These are phyloP conservation scores for Gastrophryne carolinensis DNA, from an alignment of 2,797 vertebrate species.

Conservation along the genomic window DNA sequence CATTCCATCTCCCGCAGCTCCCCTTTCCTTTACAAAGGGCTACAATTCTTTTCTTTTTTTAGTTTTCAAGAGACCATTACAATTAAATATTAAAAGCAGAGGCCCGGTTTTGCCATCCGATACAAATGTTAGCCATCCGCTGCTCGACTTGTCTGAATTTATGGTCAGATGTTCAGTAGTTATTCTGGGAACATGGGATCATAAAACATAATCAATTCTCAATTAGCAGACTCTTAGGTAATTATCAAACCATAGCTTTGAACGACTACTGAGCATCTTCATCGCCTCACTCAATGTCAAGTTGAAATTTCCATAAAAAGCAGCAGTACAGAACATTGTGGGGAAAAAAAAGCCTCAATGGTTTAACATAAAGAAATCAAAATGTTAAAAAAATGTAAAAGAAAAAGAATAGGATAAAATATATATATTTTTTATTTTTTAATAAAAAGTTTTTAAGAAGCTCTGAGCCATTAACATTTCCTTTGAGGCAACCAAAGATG, in stretches of 20 bases:
- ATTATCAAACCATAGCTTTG: constrained; percentile 32
- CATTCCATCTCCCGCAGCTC: background rate
- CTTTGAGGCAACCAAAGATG: too few species aligned
- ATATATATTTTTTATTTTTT: too few species aligned
- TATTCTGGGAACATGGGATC: constrained; percentile 60
- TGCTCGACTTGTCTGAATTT: constrained; percentile 43
- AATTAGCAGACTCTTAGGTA: constrained; percentile 54
- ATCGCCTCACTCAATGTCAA: constrained; percentile 46
- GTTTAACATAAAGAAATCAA: too few species aligned
- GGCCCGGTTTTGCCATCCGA: constrained; percentile 10
- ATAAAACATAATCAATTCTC: constrained; percentile 56
- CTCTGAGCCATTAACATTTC: too few species aligned
- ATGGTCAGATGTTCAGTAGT: constrained; percentile 58
- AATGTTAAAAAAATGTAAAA: too few species aligned
- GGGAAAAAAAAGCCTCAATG: too few species aligned
- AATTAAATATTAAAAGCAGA: constrained; percentile 47
- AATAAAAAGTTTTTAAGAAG: background rate
- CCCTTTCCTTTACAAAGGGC: background rate
- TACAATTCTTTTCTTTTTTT: constrained; percentile 8
- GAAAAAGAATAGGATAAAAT: too few species aligned
- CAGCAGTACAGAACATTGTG: constrained; percentile 1
- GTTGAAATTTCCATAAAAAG: constrained; percentile 27
- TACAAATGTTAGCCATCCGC: constrained; percentile 33
- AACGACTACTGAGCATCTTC: constrained; percentile 22
- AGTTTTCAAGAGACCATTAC: constrained; percentile 28